Base-by-base conservation (phyloP, 2,888 invertebrate species). In the Scaptomyza flava region DNA sequence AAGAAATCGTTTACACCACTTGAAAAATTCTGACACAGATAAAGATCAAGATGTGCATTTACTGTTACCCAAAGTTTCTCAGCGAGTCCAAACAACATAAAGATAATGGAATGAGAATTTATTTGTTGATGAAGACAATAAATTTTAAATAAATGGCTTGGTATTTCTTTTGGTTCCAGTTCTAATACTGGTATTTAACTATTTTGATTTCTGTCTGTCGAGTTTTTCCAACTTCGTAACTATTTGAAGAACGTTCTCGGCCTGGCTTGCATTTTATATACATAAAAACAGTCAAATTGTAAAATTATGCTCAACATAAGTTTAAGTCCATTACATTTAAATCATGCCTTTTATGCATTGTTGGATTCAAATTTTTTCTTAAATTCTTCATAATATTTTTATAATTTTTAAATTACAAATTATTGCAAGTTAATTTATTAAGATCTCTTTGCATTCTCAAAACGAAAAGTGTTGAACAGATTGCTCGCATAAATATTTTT, bases 1-100 rank as follows among this genome's bases (percentile, higher is more conserved):
- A 42, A 30, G 17, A 23, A 27, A 36, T 51, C 17, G 27, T 42
- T 17, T 42, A 30, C 47, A 38, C 65, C 36, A 54, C 20, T 33
- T 27, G 43, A 43, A 54, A 48, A 6, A 54, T 65, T 65, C 54
- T 66, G 66, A 51, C 38, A 65, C 11, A 31, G 50, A 45, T 23
- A 50, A 38, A 45, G 66, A 65, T 54, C 54, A 36, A 17, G 31
- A 36, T 45, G 43, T 51, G 33, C 30, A 45, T 33, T 54, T 51
- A 51, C 23, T 11, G 51, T 34, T 41, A 20, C 0, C 51, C 27
- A 4, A 23, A 51, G 36, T 36, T 36, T 51, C 23, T 4, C 33
- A 20, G 9, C 7, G 5, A 31, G 6, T 20, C 11, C 12, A 8
- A 30, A 3, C 38, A 8, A 41, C 27, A 42, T 14, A 7, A 36